Percentiles rank a stretch among this genome's conserved stretches.
Conservation (phyloP, 1,140 invertebrate genomes). For the Drosophila murphyi region DNA sequence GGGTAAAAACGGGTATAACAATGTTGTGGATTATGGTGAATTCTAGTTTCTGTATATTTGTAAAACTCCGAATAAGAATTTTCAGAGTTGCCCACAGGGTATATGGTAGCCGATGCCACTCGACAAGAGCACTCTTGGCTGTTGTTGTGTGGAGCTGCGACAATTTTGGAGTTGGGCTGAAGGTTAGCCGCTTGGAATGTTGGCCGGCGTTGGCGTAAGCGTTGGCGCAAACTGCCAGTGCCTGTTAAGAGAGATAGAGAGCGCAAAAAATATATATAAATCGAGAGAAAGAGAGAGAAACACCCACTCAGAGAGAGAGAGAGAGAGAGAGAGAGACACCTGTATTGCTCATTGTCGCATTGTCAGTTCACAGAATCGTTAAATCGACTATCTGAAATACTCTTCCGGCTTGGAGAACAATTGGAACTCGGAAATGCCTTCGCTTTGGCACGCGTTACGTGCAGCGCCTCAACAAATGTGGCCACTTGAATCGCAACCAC, state of each 20-base stretch:
- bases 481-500: neutral
- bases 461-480: conserved; percentile 11
- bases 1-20: too few species aligned
- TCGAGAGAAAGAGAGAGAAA: neutral
- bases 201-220: conserved; percentile 47
- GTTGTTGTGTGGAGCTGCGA: conserved; percentile 29
- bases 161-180: conserved; percentile 46
- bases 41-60: too few species aligned
- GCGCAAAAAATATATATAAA: neutral
- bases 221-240: conserved; percentile 24
- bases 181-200: conserved; percentile 51
- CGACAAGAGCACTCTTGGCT: neutral
- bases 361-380: conserved; percentile 25
- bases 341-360: conserved; percentile 23
- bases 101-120: neutral
- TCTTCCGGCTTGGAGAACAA: conserved; percentile 30
- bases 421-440: conserved; percentile 43
- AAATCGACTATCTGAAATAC: conserved; percentile 22
- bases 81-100: neutral
- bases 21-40: too few species aligned
- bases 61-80: too few species aligned
- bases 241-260: conserved; percentile 7
- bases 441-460: conserved; percentile 21
- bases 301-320: conserved; percentile 13
- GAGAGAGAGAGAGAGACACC: neutral